phyloP scores from a whole-genome alignment of 2,888 invertebrate genomes.

The Campaea margaritaria region DNA sequence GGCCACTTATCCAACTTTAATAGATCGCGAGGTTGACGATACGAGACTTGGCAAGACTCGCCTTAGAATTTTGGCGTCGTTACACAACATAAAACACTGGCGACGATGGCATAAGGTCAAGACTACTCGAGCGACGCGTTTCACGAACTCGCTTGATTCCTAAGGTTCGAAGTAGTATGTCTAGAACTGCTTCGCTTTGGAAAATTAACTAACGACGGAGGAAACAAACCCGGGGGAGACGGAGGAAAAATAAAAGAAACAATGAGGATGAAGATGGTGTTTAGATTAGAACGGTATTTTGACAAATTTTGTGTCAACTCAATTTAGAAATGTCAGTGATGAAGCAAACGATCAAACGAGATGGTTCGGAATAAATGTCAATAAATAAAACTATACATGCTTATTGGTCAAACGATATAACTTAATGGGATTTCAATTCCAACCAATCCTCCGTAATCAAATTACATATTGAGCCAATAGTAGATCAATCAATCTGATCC shows the following conservation, averaged over 20 bases:
- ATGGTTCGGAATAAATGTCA: conserved; percentile 12
- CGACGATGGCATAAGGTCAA: conserved; percentile 78
- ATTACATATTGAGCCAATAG: too few species aligned
- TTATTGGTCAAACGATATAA: too few species aligned
- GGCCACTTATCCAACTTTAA: conserved; percentile 46
- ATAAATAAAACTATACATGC: too few species aligned
- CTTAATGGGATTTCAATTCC: too few species aligned
- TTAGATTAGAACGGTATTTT: conserved; percentile 78
- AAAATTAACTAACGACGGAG: conserved; percentile 49
- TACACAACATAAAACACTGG: conserved; percentile 79
- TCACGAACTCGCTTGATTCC: conserved; percentile 50
- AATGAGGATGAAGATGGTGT: conserved; percentile 67
- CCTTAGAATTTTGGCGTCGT: conserved; percentile 74
- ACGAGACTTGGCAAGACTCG: conserved; percentile 73
- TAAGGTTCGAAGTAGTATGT: conserved; percentile 31
- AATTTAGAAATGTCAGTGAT: background rate
- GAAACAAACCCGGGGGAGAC: conserved; percentile 63
- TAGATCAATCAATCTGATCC: too few species aligned
- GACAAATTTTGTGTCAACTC: conserved; percentile 77
- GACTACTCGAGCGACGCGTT: conserved; percentile 66
- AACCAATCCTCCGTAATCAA: too few species aligned
- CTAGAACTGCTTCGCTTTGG: conserved; percentile 34
- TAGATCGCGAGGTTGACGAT: conserved; percentile 54
- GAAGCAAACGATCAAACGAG: too few species aligned
- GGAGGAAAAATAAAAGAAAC: conserved; percentile 73